These are phyloP conservation scores for Muricea muricata DNA, from an alignment of 92 coral and sea anemone species.

Conservation along the genomic window DNA sequence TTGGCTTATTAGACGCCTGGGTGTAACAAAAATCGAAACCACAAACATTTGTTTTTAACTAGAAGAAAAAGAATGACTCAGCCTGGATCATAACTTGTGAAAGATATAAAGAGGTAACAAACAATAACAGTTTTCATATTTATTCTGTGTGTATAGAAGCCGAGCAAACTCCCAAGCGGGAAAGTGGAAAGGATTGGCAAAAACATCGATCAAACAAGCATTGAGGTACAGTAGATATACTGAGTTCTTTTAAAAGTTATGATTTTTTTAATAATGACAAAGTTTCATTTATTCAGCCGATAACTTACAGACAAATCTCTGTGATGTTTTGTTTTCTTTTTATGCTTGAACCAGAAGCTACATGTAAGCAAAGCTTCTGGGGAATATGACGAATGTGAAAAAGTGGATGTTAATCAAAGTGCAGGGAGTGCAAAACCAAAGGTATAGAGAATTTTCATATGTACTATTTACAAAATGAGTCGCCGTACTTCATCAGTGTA, in stretches of 20 bases:
- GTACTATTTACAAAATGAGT: no score
- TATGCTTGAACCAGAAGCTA: neutral
- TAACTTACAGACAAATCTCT: neutral
- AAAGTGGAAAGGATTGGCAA: neutral
- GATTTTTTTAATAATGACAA: neutral
- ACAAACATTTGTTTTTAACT: no score
- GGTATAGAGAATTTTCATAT: neutral
- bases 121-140: no score
- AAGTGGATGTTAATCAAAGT: neutral
- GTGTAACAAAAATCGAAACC: no score
- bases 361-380: neutral
- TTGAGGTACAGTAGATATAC: no score
- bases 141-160: neutral
- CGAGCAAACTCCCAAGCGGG: neutral
- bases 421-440: neutral
- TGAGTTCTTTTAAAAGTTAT: neutral
- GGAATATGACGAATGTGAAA: neutral
- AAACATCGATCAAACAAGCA: neutral
- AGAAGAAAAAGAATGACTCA: no score
- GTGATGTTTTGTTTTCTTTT: neutral
- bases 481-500: no score
- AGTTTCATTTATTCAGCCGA: no score
- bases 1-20: no score
- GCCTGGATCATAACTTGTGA: no score
- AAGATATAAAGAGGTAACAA: no score